phyloP scores from a whole-genome alignment of 2,113 vertebrate genomes.

The Melanerpes aurifrons region DNA sequence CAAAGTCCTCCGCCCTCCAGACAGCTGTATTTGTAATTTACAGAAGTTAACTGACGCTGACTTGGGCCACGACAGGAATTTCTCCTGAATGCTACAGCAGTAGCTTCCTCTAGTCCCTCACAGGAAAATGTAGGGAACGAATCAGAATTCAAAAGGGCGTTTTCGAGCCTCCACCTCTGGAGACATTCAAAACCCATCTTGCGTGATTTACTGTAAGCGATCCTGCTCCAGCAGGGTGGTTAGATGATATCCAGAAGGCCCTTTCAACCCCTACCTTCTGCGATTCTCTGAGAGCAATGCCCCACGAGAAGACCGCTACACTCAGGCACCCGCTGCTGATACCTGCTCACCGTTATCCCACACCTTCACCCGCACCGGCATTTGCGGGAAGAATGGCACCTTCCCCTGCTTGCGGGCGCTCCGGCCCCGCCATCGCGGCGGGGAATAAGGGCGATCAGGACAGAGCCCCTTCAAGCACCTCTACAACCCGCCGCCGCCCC shows the following conservation, averaged over 20 bases:
- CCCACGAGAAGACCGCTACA: not conserved
- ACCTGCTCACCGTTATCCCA: not conserved
- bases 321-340: not conserved
- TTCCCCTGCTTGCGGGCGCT: accelerated
- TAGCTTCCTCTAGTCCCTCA: not conserved
- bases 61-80: not conserved
- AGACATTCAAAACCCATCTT: no score
- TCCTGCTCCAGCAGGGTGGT: no score
- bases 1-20: not conserved
- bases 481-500: no score
- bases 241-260: no score
- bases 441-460: accelerated
- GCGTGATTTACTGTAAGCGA: no score
- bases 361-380: accelerated
- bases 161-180: not conserved
- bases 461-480: accelerated
- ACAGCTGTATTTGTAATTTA: not conserved
- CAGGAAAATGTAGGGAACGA: not conserved
- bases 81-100: not conserved
- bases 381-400: no score
- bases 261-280: no score
- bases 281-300: not conserved
- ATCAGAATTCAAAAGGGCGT: not conserved
- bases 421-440: accelerated
- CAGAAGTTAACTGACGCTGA: not conserved